These are phyloP conservation scores for Drosophila cardini DNA, from an alignment of 1,140 invertebrate species.

Conservation along the genomic window DNA sequence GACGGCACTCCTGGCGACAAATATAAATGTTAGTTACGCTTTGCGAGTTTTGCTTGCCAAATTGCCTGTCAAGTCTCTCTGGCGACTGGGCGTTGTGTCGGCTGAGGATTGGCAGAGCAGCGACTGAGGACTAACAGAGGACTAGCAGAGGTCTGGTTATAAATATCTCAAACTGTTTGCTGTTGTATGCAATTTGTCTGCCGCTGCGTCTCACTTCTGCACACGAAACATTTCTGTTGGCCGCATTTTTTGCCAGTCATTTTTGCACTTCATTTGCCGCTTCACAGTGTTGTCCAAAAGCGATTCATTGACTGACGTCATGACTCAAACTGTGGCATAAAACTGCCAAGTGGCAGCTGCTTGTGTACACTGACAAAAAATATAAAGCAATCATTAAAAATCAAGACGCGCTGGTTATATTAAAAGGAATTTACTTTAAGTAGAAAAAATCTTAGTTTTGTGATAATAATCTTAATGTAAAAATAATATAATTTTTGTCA, in stretches of 20 bases:
- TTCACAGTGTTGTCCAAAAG: conserved; percentile 34
- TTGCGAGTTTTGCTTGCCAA: conserved; percentile 62
- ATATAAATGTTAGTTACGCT: conserved; percentile 71
- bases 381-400: too few species aligned
- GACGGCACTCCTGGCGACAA: conserved; percentile 67
- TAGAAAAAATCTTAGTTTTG: too few species aligned
- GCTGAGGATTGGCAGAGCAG: background rate
- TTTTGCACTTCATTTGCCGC: conserved; percentile 57
- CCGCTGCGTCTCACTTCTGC: conserved; percentile 17
- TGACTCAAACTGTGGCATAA: conserved; percentile 40
- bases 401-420: too few species aligned
- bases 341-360: conserved; percentile 4
- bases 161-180: conserved; percentile 49
- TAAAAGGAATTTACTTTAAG: too few species aligned
- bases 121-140: background rate
- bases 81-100: conserved; percentile 17
- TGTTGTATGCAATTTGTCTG: conserved; percentile 58
- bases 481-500: background rate
- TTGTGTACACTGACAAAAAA: too few species aligned
- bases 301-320: conserved; percentile 54
- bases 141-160: conserved; percentile 28
- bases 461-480: too few species aligned
- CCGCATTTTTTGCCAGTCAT: conserved; percentile 54
- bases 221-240: conserved; percentile 35
- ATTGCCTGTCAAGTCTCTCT: conserved; percentile 63